Base-by-base conservation (phyloP, 2,888 invertebrate species). In the Perizoma affinitatum region DNA sequence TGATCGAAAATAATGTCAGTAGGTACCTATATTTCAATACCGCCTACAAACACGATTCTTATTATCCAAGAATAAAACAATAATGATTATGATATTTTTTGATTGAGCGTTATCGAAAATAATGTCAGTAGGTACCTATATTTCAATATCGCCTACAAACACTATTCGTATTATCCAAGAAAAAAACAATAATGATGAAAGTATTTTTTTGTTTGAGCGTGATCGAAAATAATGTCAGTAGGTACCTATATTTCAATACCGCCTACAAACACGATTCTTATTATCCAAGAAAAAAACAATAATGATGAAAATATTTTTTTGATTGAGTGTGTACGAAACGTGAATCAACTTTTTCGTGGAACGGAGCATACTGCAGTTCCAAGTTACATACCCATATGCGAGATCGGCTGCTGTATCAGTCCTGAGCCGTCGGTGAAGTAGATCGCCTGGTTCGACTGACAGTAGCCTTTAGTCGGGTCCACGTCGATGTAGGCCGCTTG, bases 341-440 rank as follows among this genome's bases (percentile, higher is more conserved):
- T 22, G 22, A 22, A 22, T 22, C 22, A 22, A 22, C 22, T 3
- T 22, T 22, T 22, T 1, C 22, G 3, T 22, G 22, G 22, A 22
- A 22, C 22, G 3, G 22, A 22, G 22, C 3, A 3, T 38, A 38
- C 4, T 38, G 5, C 7, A 38, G 38, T 38, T 22, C 22, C 22
- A 38, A 1, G 6, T 38, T 38, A 66, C 80, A 78, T 66, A 90
- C 88, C 80, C 74, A 88, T 80, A 59, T 81, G 80, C 33, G 63
- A 65, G 11, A 70, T n/a, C 11, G 80, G 78, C 53, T 81, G 85
- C 47, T 80, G 86, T 46, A 88, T 78, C 65, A 89, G 74, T 1
- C 81, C 83, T 1, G 76, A 71, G 36, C 86, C 86, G 51, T 90
- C 90, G 0, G 88, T 76, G 73, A 87, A 89, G 72, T 85, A 91